Conservation (phyloP, 2,888 invertebrate species). For the Agonopterix subpropinquella region DNA sequence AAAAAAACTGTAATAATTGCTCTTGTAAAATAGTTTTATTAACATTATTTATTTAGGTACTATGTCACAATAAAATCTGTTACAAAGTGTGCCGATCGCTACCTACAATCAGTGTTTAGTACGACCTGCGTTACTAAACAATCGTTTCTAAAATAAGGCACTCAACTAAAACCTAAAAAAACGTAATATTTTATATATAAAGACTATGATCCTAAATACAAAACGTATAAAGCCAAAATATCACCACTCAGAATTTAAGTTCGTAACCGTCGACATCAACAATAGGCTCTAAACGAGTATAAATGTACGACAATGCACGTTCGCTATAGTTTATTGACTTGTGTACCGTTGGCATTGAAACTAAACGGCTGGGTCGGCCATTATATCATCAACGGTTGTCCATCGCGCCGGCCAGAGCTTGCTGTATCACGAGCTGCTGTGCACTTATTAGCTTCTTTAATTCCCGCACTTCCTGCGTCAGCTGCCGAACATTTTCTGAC, state of each 20-base stretch:
- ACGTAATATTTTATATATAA: too few relatives aligned
- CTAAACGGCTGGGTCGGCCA: slow-evolving; percentile 52
- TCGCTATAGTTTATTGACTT: slow-evolving; percentile 66
- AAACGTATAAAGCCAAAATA: slow-evolving; percentile 28
- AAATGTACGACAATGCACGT: slow-evolving; percentile 42
- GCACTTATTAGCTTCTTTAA: slow-evolving; percentile 75
- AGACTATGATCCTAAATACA: not conserved
- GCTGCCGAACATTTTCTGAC: slow-evolving; percentile 78
- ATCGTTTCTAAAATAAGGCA: too few relatives aligned
- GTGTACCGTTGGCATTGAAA: slow-evolving; percentile 68
- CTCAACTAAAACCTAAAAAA: too few relatives aligned
- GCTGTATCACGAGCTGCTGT: slow-evolving; percentile 69
- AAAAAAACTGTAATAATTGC: not conserved
- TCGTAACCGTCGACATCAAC: slow-evolving; percentile 30
- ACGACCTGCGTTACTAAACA: not conserved
- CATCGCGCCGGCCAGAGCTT: slow-evolving; percentile 60
- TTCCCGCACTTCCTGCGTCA: slow-evolving; percentile 82
- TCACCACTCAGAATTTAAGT: slow-evolving; percentile 54
- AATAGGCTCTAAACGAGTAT: slow-evolving; percentile 39
- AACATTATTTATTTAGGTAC: too few relatives aligned
- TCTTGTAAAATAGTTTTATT: not conserved
- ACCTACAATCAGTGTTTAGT: not conserved
- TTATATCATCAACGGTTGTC: slow-evolving; percentile 67
- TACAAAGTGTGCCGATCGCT: too few relatives aligned
- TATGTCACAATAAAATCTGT: too few relatives aligned